Conservation (phyloP, 1,140 invertebrate species). For the Macrocentrus cingulum region DNA sequence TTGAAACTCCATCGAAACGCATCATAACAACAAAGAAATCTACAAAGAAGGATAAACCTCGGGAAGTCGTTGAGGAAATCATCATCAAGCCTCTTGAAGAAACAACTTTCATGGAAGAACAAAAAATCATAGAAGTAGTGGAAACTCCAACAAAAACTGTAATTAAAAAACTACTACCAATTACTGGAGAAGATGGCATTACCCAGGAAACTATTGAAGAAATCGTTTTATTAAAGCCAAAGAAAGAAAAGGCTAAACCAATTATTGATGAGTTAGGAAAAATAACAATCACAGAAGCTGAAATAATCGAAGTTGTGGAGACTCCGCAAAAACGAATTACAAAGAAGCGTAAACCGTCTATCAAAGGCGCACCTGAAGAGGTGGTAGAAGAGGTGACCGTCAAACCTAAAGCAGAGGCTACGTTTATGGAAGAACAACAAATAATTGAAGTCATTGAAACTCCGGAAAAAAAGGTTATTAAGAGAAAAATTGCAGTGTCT, state of each 20-base stretch:
- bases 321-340: conserved; percentile 34
- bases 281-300: conserved; percentile 20
- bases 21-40: conserved; percentile 27
- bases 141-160: conserved; percentile 30
- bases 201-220: conserved; percentile 33
- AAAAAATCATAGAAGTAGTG: conserved; percentile 28
- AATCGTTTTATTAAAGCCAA: conserved; percentile 33
- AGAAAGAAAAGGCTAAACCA: conserved; percentile 31
- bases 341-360: conserved; percentile 38
- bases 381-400: conserved; percentile 29
- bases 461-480: conserved; percentile 28
- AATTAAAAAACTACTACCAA: conserved; percentile 29
- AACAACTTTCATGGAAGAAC: conserved; percentile 28
- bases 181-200: conserved; percentile 34
- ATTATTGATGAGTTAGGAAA: conserved; percentile 21
- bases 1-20: conserved; percentile 25
- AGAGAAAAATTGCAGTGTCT: conserved; percentile 25
- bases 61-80: conserved; percentile 30
- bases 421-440: conserved; percentile 32
- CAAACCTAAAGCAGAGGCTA: conserved; percentile 28
- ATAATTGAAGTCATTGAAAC: conserved; percentile 33
- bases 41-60: conserved; percentile 28
- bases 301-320: conserved; percentile 36
- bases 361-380: conserved; percentile 25
- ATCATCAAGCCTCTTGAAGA: conserved; percentile 25